These are phyloP conservation scores for Notamacropus eugenii DNA, from an alignment of 2,797 vertebrate species.

Conservation along the genomic window DNA sequence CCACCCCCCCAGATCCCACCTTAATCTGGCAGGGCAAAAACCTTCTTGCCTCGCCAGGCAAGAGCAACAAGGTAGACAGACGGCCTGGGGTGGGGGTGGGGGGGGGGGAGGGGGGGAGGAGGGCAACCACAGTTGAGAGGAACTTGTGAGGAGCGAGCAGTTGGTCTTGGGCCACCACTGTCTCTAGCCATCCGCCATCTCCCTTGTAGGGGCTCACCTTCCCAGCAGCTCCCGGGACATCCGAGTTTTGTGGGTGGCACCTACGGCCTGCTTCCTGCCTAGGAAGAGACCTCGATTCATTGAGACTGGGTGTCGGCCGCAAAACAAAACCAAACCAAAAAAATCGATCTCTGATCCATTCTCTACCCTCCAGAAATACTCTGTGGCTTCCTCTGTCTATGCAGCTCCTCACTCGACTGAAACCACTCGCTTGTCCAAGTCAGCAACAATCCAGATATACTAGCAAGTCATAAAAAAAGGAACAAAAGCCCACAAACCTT, in stretches of 20 bases:
- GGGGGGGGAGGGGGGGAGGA: conserved; percentile 44
- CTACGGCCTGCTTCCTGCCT: neutral
- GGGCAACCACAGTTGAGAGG: conserved; percentile 4
- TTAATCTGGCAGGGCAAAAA: conserved; percentile 71
- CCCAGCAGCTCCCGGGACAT: conserved; percentile 75
- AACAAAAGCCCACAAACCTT: conserved; percentile 98
- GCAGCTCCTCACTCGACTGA: conserved; percentile 91
- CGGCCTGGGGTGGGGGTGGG: neutral
- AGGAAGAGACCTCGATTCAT: conserved; percentile 57
- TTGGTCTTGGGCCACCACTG: neutral
- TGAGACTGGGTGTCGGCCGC: neutral
- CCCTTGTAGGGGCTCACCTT: conserved; percentile 79
- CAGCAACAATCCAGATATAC: conserved; percentile 97
- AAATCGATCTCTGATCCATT: conserved; percentile 64
- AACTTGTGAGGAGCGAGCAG: neutral
- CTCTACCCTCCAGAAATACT: conserved; percentile 82
- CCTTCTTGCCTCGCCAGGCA: conserved; percentile 68
- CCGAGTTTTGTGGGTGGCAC: conserved; percentile 50
- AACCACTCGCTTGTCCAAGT: conserved; percentile 92
- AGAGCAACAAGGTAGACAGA: conserved; percentile 80
- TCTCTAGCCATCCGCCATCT: neutral
- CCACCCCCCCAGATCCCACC: conserved; percentile 49
- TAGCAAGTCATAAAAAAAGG: conserved; percentile 98
- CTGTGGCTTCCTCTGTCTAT: conserved; percentile 90
- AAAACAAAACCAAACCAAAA: conserved; percentile 50